Evolutionary conservation across 2,797 vertebrate species (phyloP).

Genomic region (Dryobates pubescens): DNA sequence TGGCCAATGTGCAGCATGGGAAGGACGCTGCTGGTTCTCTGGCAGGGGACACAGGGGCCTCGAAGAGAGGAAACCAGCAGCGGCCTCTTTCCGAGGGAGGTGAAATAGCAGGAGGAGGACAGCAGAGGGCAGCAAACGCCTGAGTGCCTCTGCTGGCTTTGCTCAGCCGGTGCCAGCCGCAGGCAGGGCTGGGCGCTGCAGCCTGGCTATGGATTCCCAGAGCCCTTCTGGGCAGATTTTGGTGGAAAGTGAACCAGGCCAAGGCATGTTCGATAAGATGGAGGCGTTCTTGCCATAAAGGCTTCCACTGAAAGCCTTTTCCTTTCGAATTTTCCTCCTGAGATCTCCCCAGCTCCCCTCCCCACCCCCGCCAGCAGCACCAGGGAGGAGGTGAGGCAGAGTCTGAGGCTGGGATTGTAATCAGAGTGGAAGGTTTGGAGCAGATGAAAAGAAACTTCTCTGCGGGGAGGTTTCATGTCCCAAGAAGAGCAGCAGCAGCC

Average conservation of each 20-base stretch:
- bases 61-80: neutral
- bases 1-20: neutral
- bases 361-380: neutral
- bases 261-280: neutral
- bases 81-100: neutral
- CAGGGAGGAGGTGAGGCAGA: neutral
- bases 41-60: neutral
- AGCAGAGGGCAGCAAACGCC: constrained; percentile 66
- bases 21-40: neutral
- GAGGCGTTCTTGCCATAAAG: neutral
- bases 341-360: neutral
- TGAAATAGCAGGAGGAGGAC: constrained; percentile 32
- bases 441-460: neutral
- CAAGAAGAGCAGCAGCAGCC: accelerated
- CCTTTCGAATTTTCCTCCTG: constrained; percentile 19
- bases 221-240: neutral
- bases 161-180: neutral
- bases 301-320: neutral
- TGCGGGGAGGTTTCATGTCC: neutral
- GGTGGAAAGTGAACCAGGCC: neutral
- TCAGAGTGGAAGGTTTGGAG: neutral
- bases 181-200: neutral
- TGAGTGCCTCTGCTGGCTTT: neutral
- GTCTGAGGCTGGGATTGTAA: neutral
- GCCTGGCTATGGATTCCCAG: neutral